Conservation (phyloP, 53 echinoderm and acorn worm genomes). For the Arbacia lixula region DNA sequence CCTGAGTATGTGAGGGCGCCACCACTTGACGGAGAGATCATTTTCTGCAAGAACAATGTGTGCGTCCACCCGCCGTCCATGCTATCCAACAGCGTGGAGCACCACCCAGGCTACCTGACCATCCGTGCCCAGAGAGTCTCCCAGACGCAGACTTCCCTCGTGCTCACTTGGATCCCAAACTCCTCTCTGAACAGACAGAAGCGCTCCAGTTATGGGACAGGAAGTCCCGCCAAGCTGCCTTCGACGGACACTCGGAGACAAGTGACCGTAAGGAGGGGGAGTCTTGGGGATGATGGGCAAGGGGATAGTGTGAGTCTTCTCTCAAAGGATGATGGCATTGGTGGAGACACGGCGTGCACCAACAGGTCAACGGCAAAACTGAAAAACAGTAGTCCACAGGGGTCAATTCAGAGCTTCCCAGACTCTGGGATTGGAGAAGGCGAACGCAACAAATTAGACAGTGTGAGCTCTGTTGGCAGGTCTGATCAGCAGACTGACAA, state of each 20-base stretch:
- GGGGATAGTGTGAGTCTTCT: constrained; percentile 42
- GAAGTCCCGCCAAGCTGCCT: constrained; percentile 17
- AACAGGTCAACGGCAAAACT: background rate
- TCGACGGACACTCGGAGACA: constrained; percentile 22
- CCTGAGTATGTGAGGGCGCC: constrained; percentile 86
- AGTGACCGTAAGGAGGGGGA: background rate
- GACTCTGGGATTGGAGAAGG: constrained; percentile 63
- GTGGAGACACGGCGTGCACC: background rate
- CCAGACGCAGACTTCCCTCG: constrained; percentile 69
- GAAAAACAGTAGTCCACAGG: constrained; percentile 46
- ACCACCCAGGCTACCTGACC: constrained; percentile 92
- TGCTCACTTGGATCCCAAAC: constrained; percentile 98
- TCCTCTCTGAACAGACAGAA: constrained; percentile 72
- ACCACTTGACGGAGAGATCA: constrained; percentile 97
- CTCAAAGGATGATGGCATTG: constrained; percentile 21
- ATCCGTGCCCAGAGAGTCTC: constrained; percentile 86
- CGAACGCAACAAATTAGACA: constrained; percentile 37
- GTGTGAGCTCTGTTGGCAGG: background rate
- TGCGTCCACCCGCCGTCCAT: constrained; percentile 96
- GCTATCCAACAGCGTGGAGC: constrained; percentile 72
- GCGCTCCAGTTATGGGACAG: constrained; percentile 30
- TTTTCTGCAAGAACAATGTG: constrained; percentile 99
- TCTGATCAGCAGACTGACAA: background rate
- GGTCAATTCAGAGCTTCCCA: constrained; percentile 66
- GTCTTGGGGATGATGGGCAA: constrained; percentile 39